phyloP scores from a whole-genome alignment of 30 jellyfish, hydroid and myxozoan species.

The Mastigias papua region DNA sequence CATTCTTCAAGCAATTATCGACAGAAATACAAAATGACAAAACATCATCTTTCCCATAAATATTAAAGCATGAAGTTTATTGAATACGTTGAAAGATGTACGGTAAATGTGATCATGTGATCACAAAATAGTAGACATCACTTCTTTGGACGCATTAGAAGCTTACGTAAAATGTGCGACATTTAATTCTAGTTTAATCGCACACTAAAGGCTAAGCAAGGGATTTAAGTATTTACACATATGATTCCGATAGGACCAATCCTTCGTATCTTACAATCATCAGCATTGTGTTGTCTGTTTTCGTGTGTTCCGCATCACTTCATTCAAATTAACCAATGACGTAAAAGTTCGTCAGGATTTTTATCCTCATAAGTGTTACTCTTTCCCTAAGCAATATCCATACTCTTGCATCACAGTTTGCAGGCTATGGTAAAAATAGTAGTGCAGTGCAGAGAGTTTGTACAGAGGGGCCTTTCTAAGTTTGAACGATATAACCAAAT shows the following conservation, averaged over 20 bases:
- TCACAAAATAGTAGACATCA: background rate
- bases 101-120: background rate
- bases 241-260: background rate
- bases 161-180: background rate
- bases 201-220: conserved; percentile 2
- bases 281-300: background rate
- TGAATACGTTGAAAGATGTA: background rate
- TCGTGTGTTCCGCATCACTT: background rate
- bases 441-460: no score
- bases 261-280: background rate
- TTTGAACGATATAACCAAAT: no score
- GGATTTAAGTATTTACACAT: background rate
- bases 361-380: no score
- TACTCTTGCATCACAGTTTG: no score
- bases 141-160: background rate
- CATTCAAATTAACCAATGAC: background rate
- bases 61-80: background rate
- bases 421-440: no score
- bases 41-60: background rate
- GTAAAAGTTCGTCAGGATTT: background rate
- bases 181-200: background rate
- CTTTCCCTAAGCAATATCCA: no score
- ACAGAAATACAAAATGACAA: background rate
- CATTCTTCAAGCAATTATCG: conserved; percentile 13
- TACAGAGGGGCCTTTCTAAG: no score